phyloP scores from a whole-genome alignment of 1,140 invertebrate species.

The Bicyclus anynana region DNA sequence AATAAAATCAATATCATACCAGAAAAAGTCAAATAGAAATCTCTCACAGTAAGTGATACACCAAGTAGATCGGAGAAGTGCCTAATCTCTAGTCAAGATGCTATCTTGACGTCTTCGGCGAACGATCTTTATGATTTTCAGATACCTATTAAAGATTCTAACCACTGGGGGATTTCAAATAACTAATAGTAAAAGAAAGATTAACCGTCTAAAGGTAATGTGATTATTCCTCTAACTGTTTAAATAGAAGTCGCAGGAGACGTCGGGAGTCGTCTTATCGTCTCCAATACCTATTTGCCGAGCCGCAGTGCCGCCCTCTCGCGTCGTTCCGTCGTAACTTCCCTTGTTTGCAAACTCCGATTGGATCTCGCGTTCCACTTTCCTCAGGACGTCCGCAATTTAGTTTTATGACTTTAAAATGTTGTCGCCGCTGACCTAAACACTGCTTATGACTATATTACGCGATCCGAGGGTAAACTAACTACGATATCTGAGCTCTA shows the following conservation, averaged over 20 bases:
- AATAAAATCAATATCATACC: no score
- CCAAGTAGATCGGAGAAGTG: no score
- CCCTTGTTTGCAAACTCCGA: slow-evolving; percentile 75
- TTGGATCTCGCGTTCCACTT: slow-evolving; percentile 73
- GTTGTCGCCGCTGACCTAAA: slow-evolving; percentile 54
- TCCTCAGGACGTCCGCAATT: slow-evolving; percentile 66
- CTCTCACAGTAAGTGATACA: no score
- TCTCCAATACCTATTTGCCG: slow-evolving; percentile 63
- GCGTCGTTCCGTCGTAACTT: slow-evolving; percentile 48
- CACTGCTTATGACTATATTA: slow-evolving; percentile 37
- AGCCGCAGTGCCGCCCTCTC: slow-evolving; percentile 53
- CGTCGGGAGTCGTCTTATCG: slow-evolving; percentile 55
- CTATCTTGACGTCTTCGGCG: no score
- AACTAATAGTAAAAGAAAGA: no score
- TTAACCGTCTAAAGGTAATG: no score
- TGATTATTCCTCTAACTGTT: slow-evolving; percentile 59
- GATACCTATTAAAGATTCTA: no score
- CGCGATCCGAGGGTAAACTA: not conserved
- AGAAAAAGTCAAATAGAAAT: no score
- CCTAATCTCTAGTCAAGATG: no score
- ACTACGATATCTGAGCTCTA: no score
- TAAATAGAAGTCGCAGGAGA: slow-evolving; percentile 70
- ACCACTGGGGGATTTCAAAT: no score
- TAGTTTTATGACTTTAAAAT: slow-evolving; percentile 74
- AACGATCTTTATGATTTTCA: no score